Percentiles rank a stretch among this genome's conserved stretches.
Evolutionary conservation across 2,797 vertebrate species (phyloP).

Genomic region (Dermochelys coriacea): DNA sequence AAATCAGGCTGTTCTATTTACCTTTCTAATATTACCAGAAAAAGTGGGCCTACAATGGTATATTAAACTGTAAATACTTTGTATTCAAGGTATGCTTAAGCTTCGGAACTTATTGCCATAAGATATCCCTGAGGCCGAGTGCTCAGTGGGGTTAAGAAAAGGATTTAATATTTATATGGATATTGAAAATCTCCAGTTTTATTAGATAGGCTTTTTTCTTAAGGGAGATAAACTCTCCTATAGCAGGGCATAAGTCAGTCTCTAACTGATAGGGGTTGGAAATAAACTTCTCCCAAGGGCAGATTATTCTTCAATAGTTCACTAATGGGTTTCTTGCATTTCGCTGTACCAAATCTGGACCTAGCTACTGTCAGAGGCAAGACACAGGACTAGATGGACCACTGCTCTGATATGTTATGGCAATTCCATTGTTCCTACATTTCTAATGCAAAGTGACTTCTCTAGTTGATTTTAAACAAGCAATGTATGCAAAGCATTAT

Average conservation of each 20-base stretch:
- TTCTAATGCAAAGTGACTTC: neutral
- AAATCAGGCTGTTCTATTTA: neutral
- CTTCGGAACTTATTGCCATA: neutral
- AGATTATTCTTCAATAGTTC: neutral
- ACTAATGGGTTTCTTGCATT: neutral
- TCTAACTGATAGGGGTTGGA: neutral
- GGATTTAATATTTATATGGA: neutral
- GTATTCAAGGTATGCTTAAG: neutral
- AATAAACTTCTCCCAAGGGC: neutral
- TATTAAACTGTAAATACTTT: neutral
- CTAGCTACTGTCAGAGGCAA: neutral
- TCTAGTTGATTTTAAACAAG: neutral
- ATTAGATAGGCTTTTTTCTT: neutral
- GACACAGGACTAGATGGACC: neutral
- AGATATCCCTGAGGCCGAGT: rapidly evolving
- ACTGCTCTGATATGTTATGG: neutral
- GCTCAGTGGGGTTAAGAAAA: neutral
- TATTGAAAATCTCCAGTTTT: neutral
- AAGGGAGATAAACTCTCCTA: neutral
- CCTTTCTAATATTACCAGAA: neutral
- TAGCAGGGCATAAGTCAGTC: neutral
- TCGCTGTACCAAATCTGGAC: neutral
- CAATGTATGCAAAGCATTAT: neutral
- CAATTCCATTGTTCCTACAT: neutral
- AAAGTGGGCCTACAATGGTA: neutral